Base-by-base conservation (phyloP, 2,797 vertebrate genomes). In the Tokudaia muenninki region DNA sequence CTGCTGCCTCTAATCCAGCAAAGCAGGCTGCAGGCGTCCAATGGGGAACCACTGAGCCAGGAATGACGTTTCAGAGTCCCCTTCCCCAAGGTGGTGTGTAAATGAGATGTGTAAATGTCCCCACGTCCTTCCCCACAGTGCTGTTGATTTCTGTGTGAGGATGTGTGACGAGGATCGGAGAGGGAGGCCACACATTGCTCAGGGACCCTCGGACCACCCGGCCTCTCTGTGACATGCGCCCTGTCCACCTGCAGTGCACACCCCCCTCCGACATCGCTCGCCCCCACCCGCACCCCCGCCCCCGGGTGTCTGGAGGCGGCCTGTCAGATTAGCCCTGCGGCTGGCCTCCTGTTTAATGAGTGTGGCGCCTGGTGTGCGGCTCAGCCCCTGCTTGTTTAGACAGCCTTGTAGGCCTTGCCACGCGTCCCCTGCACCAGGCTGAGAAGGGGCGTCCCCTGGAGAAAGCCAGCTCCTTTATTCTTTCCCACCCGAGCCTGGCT, bases 401-500 rank as follows among this genome's bases (percentile, higher is more conserved):
- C 84, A 47, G 14, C 74, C 83, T 65, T 44, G 57, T 44, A 87
- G 92, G 50, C 94, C 70, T 74, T 0, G 91, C 91, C 94, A 81
- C 16, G 91, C 2, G 50, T 90, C 55, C 82, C 91, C 78, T 81
- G 44, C 92, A 77, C 90, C 90, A 19, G 91, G 72, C 90, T 1
- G 29, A 79, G 94, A 91, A 92, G 65, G 95, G 87, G 37, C 37
- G 26, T 92, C 47, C 67, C 74, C 89, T 59, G 1, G 41, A 91
- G 93, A 95, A 94, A 94, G 90, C 67, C 90, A 41, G 65, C 59
- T 50, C 12, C 88, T 98, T 96, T 94, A 88, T 97, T 95, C 90
- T 91, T 94, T 63, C 21, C 65, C 81, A 92, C 88, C 31, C 0
- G 24, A 92, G 74, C 74, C 55, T 74, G 65, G 91, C 86, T 63